phyloP scores from a whole-genome alignment of 2,888 invertebrate species.

The Drosophila koepferae region DNA sequence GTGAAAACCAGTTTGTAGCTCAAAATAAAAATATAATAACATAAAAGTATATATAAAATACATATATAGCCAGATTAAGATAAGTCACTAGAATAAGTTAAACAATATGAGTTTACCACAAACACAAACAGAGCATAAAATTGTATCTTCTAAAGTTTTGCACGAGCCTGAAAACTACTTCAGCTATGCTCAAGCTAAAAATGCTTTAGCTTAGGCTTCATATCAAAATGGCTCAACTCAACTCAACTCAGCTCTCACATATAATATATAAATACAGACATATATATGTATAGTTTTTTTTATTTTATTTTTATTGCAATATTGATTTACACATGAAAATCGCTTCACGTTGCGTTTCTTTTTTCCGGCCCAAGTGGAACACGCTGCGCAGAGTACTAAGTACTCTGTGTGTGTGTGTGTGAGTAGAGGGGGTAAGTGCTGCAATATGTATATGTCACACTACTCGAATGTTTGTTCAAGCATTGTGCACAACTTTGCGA shows the following conservation, averaged over 20 bases:
- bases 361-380: constrained; percentile 36
- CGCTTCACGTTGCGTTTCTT: constrained; percentile 40
- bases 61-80: background rate
- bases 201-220: constrained; percentile 16
- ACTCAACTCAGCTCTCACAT: background rate
- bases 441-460: constrained; percentile 79
- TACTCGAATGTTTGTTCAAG: constrained; percentile 72
- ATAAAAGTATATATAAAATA: background rate
- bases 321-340: constrained; percentile 50
- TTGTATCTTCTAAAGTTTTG: constrained; percentile 11
- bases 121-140: constrained; percentile 16
- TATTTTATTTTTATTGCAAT: constrained; percentile 13
- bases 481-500: constrained; percentile 41
- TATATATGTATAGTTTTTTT: background rate
- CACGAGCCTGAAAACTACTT: background rate
- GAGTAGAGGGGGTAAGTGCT: constrained; percentile 55
- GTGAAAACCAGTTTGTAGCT: background rate
- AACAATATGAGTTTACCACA: background rate
- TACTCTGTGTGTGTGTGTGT: background rate
- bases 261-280: constrained; percentile 3
- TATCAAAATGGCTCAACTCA: constrained; percentile 9
- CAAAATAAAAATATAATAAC: background rate
- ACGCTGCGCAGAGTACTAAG: constrained; percentile 26
- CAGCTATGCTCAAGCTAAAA: constrained; percentile 1
- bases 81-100: background rate